Conservation (phyloP, 2,888 invertebrate genomes). For the Drosophila differens region DNA sequence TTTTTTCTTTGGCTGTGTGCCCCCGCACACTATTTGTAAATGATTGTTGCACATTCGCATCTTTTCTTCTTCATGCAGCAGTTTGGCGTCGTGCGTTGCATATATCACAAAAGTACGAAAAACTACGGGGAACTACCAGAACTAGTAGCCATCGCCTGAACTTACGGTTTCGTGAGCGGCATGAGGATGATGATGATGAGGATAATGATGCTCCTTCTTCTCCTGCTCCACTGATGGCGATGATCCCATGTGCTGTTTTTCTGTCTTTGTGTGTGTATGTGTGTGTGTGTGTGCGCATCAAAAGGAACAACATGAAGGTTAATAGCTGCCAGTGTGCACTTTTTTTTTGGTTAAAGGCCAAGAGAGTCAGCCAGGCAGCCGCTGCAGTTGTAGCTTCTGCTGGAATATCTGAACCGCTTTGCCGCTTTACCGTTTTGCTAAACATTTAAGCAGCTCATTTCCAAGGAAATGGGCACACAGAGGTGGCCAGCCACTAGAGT, state of each 20-base stretch:
- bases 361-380: slow-evolving; percentile 5
- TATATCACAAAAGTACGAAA: slow-evolving; percentile 64
- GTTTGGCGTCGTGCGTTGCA: slow-evolving; percentile 68
- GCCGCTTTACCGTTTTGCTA: slow-evolving; percentile 75
- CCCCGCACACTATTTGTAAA: slow-evolving; percentile 58
- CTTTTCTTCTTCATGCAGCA: slow-evolving; percentile 26
- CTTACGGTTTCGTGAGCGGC: slow-evolving; percentile 67
- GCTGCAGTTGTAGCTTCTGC: slow-evolving; percentile 30
- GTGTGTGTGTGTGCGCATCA: slow-evolving; percentile 4
- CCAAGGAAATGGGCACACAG: slow-evolving; percentile 73
- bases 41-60: slow-evolving; percentile 46
- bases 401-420: slow-evolving; percentile 72
- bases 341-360: slow-evolving; percentile 28
- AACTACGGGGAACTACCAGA: slow-evolving; percentile 29
- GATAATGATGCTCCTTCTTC: slow-evolving; percentile 2
- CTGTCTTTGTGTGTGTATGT: not conserved
- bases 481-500: slow-evolving; percentile 19
- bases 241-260: slow-evolving; percentile 60
- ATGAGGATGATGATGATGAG: slow-evolving; percentile 31
- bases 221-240: slow-evolving; percentile 20
- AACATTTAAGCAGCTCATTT: slow-evolving; percentile 80
- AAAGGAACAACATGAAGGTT: slow-evolving; percentile 68
- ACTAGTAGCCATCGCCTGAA: slow-evolving; percentile 25
- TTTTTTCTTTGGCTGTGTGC: not conserved
- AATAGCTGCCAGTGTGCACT: slow-evolving; percentile 68